A percentile compares a stretch with the other conserved stretches of the same genome.
Conservation (phyloP, 2,888 invertebrate genomes). For the Brenthis daphne region DNA sequence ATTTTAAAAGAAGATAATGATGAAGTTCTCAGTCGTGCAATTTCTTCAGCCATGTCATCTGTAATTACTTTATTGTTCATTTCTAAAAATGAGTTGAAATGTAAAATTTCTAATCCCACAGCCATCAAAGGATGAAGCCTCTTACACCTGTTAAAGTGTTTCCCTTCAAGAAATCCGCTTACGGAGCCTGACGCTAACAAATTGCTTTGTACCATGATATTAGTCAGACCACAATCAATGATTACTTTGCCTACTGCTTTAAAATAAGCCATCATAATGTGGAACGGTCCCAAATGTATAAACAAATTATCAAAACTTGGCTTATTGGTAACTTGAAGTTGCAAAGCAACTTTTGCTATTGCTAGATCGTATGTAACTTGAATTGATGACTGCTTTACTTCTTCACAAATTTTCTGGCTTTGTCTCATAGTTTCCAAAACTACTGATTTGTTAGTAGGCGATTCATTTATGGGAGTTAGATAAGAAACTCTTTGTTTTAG, state of each 20-base stretch:
- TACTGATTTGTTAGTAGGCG: conserved; percentile 44
- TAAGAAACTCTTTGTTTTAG: conserved; percentile 35
- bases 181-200: conserved; percentile 46
- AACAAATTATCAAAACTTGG: conserved; percentile 28
- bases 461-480: conserved; percentile 45
- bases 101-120: conserved; percentile 34
- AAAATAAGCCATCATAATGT: conserved; percentile 45
- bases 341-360: conserved; percentile 36
- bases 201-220: conserved; percentile 44
- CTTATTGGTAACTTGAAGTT: neutral
- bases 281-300: conserved; percentile 45
- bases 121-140: conserved; percentile 38
- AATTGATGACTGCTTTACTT: conserved; percentile 36
- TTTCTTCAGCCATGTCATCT: conserved; percentile 32
- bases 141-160: conserved; percentile 50
- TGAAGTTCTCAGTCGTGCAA: conserved; percentile 19
- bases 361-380: conserved; percentile 46
- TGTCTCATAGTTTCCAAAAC: conserved; percentile 46
- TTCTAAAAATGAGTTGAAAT: conserved; percentile 37
- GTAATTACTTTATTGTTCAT: conserved; percentile 21
- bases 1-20: conserved; percentile 25
- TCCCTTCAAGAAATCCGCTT: conserved; percentile 48
- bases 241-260: conserved; percentile 50
- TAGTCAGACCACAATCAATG: conserved; percentile 42
- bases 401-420: conserved; percentile 39